These are phyloP conservation scores for Lutjanus campechanus DNA, from an alignment of 2,797 vertebrate species.

Conservation along the genomic window DNA sequence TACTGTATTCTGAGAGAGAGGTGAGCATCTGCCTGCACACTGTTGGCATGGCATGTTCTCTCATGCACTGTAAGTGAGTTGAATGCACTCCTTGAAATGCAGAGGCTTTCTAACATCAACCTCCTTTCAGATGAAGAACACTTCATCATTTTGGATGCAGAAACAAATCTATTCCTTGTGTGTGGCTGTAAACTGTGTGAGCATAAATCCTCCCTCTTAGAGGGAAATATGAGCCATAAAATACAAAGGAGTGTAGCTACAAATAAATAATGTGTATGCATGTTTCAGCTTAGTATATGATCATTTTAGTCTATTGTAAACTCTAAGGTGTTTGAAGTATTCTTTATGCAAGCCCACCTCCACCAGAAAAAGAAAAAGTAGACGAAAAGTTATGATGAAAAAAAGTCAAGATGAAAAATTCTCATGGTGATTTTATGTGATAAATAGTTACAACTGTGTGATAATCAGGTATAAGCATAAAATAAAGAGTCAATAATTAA, in stretches of 20 bases:
- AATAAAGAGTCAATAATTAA: too few species aligned
- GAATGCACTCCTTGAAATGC: neutral
- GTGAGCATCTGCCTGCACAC: neutral
- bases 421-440: too few species aligned
- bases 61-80: neutral
- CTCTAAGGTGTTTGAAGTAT: neutral
- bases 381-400: too few species aligned
- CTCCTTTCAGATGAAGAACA: neutral
- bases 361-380: too few species aligned
- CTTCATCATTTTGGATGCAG: neutral
- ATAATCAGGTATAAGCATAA: too few species aligned
- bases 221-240: neutral
- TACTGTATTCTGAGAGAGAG: neutral
- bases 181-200: neutral
- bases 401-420: too few species aligned
- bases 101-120: neutral
- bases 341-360: too few species aligned
- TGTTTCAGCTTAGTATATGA: neutral
- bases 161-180: neutral
- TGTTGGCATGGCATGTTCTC: neutral
- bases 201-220: neutral
- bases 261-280: neutral
- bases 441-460: too few species aligned
- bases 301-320: neutral
- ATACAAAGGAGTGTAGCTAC: neutral